Conservation (phyloP, 2,888 invertebrate species). For the Pilophorus perplexus region DNA sequence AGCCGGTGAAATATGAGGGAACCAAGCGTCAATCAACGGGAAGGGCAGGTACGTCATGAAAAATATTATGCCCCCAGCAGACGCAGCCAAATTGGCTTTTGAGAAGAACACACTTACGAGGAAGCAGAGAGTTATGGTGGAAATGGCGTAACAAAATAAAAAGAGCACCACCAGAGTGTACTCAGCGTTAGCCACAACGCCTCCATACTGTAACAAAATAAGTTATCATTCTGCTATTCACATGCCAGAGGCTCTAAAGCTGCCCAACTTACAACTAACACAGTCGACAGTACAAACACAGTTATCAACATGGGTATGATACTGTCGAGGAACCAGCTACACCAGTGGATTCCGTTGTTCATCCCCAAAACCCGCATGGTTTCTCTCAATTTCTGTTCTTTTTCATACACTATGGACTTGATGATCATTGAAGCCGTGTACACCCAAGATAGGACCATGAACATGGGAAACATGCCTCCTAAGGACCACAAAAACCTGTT, state of each 20-base stretch:
- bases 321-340: conserved; percentile 61
- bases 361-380: conserved; percentile 57
- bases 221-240: neutral
- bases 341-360: conserved; percentile 58
- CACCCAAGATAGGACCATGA: conserved; percentile 59
- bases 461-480: conserved; percentile 57
- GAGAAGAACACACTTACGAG: conserved; percentile 59
- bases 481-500: conserved; percentile 55
- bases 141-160: conserved; percentile 59
- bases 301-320: conserved; percentile 58
- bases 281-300: conserved; percentile 60
- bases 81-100: conserved; percentile 59
- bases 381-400: conserved; percentile 57
- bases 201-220: conserved; percentile 57
- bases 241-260: neutral
- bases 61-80: conserved; percentile 56
- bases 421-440: conserved; percentile 58
- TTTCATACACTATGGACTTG: conserved; percentile 58
- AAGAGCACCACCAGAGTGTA: conserved; percentile 64
- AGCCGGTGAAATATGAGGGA: conserved; percentile 18
- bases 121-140: conserved; percentile 56
- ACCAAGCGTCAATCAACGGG: conserved; percentile 51
- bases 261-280: conserved; percentile 40
- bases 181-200: conserved; percentile 69
- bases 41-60: conserved; percentile 54